Evolutionary conservation across 2,888 invertebrate species (phyloP), one percentile per base, ranked within the genome.

Genomic region (Coleophora flavipennella): DNA sequence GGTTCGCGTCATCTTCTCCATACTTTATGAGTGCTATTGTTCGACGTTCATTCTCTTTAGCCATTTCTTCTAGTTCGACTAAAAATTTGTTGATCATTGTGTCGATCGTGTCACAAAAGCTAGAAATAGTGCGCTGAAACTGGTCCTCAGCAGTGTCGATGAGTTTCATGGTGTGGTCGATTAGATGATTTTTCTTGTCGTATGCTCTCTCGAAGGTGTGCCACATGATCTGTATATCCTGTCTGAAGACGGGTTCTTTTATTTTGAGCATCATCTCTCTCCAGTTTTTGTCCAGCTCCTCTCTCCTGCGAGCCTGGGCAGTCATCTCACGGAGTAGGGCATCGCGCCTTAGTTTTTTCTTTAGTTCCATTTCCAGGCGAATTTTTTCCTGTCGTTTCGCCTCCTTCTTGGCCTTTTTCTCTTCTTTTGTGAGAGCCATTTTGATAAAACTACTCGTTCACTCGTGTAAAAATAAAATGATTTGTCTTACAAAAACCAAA

Each of bases 71-170:
- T 31, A 83, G 57, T 32, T 81, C 76, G 2, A 44, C 32, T 13
- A 77, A 51, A 51, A 83, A 83, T 47, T 79, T 81, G 38, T 67
- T 86, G 38, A 90, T 87, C 63, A 89, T 86, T 40, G 78, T 77
- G 46, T 90, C 88, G 35, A 91, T 84, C 14, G 87, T 86, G 40
- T 86, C 83, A 39, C 89, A 86, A 62, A 91, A 91, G 31, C 87
- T 85, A 37, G 89, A 81, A 48, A 90, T 86, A 37, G 89, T 87
- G 45, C 88, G 83, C 42, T 86, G 80, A 51, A 90, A 90, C 56
- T 91, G 90, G 14, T 86, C 77, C 60, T 91, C 90, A 2, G 90
- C 87, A 43, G 86, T 66, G 37, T 89, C 78, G 48, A 89, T 76
- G 48, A 90, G 86, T 38, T 78, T 72, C 55, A 89, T 72, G 10